Evolutionary conservation across 1,140 invertebrate genomes (phyloP), one percentile per base, ranked within the genome.

Genomic region (Dufourea novaeangliae): DNA sequence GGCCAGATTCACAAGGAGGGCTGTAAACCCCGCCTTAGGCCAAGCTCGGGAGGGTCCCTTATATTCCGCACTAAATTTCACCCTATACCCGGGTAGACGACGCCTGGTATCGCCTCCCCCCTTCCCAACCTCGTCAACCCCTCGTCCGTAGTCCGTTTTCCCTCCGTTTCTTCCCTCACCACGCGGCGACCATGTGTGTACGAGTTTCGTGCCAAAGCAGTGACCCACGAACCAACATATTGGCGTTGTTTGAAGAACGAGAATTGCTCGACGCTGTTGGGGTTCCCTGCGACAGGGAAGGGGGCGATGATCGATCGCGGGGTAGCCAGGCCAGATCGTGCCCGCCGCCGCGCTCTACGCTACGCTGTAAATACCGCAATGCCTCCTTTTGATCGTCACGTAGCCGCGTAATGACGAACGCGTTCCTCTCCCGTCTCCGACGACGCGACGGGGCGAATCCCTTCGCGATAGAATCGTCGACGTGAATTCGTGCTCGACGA

Each of bases 141-240:
- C 8, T 8, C 17, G 20, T 3, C 20, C 34, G 44, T n/a, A 25
- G 39, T 57, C 59, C 68, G 32, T 41, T 41, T 27, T 72, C 61
- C 39, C 77, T 77, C 71, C 67, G 37, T 67, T 64, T 69, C 63
- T 67, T 69, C 71, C 63, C 44, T 68, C 71, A 50, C 54, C 57
- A 50, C 44, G 59, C 44, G 34, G 50, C 46, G 59, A 52, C 69
- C 79, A 41, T 83, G 77, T 85, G 71, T 74, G 78, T 83, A 84
- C 76, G 84, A 80, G 86, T 82, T 82, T 73, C 84, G 78, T 80
- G 75, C 66, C 82, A 87, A 88, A 80, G 80, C 88, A 89, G 86
- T 90, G 88, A 89, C 85, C 89, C 88, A 87, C 85, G 88, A 90
- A 86, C 79, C 86, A 89, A 89, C 89, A 89, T 89, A 90, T 90